Base-by-base conservation (phyloP, 1,140 invertebrate species). In the Pseudomyrmex concolor region DNA sequence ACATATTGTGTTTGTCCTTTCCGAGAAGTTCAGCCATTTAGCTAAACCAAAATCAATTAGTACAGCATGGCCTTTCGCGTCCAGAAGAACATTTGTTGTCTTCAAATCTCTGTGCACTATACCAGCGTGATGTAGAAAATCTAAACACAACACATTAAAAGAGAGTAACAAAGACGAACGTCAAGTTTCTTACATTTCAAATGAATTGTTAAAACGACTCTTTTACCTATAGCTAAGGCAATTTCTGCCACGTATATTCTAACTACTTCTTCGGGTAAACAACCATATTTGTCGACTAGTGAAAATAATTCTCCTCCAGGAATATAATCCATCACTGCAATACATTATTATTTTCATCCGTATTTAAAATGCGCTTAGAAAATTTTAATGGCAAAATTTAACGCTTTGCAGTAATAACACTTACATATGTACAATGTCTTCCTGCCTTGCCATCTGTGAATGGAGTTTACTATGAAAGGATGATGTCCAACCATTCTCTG, bases 41-140 rank as follows among this genome's bases (percentile, higher is more conserved):
- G 98, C 97, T 51, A 99, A 95, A n/a, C 98, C 98, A 95, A 99
- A 99, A 94, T 99, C 98, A 67, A 97, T 98, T 15, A 99, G 91
- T 89, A 97, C 96, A 25, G 97, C 95, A 93, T 99, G 97, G 62
- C 96, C 96, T 73, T 97, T 94, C 12, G 94, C 90, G 91, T 98
- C 97, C 73, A 99, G 94, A n/a, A 99, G 93, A 86, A 99, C 96
- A 94, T 99, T 99, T 93, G 98, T 97, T 86, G 98, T 96, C 94
- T 99, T 99, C 68, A 98, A 93, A 95, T 99, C 98, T 87, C 98
- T 95, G 93, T 98, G 98, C 85, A 99, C 97, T 59, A 99, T 96
- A 59, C 98, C 97, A 89, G 97, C 96, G 94, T 98, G 98, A 92
- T 99, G 98, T 9, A 99, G 95, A 94, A 98, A 99, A 96, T 99